Percentiles rank a stretch among this genome's conserved stretches.
Conservation (phyloP, 2,113 vertebrate genomes). For the Gymnobelideus leadbeateri region DNA sequence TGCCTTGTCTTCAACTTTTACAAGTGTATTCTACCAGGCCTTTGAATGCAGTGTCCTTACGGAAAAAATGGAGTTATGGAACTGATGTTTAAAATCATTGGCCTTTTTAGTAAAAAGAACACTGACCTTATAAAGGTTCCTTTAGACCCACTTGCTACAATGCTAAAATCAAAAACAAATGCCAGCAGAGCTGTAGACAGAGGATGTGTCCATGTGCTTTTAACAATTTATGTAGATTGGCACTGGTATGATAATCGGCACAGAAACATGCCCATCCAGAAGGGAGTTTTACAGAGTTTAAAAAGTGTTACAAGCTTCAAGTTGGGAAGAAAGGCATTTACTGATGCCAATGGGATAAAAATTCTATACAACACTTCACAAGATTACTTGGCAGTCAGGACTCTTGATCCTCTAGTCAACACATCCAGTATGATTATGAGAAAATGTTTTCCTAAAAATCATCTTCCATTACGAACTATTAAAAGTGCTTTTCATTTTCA, state of each 20-base stretch:
- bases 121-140: constrained; percentile 91
- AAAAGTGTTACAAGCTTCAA: constrained; percentile 96
- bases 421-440: constrained; percentile 98
- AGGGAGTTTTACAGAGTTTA: constrained; percentile 95
- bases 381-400: constrained; percentile 95
- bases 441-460: constrained; percentile 99
- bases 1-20: constrained; percentile 96
- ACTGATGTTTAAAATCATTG: constrained; percentile 94
- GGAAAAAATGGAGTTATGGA: constrained; percentile 96
- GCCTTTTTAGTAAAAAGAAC: constrained; percentile 96
- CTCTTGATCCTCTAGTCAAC: constrained; percentile 96
- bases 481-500: constrained; percentile 93
- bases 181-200: constrained; percentile 94
- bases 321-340: constrained; percentile 94
- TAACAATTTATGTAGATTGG: constrained; percentile 95
- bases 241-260: constrained; percentile 95
- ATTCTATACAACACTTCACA: constrained; percentile 95
- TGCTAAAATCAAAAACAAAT: constrained; percentile 87
- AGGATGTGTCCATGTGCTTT: constrained; percentile 90
- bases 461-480: constrained; percentile 95
- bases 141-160: too few relatives aligned
- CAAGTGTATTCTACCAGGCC: constrained; percentile 93
- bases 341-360: constrained; percentile 96
- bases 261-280: constrained; percentile 94
- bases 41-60: constrained; percentile 95